Conservation (phyloP, 2,888 invertebrate genomes). For the Doris montereyensis region DNA sequence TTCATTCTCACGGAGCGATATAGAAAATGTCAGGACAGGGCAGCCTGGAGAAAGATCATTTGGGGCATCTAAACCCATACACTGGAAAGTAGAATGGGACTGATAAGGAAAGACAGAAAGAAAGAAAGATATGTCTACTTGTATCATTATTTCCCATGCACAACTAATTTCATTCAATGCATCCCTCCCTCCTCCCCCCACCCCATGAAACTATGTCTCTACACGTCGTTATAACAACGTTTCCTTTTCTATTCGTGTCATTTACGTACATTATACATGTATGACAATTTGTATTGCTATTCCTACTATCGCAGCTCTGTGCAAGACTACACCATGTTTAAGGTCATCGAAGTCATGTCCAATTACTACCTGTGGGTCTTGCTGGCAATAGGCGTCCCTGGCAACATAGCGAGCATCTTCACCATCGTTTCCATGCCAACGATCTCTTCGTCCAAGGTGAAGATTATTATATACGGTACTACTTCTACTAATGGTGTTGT, state of each 20-base stretch:
- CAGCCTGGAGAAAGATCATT: too few species aligned
- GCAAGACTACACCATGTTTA: constrained; percentile 33
- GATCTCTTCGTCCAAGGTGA: constrained; percentile 56
- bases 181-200: background rate
- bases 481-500: too few species aligned
- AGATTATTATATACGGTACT: too few species aligned
- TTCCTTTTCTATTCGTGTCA: background rate
- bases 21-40: too few species aligned
- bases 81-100: too few species aligned
- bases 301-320: background rate
- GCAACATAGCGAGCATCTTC: constrained; percentile 51
- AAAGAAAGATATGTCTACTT: background rate
- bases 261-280: background rate
- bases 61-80: too few species aligned
- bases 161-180: background rate
- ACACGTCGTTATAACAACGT: too few species aligned
- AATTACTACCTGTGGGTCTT: constrained; percentile 40
- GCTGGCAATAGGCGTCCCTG: constrained; percentile 41
- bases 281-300: background rate
- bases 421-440: constrained; percentile 57
- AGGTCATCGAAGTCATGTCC: constrained; percentile 33
- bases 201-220: too few species aligned
- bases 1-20: too few species aligned
- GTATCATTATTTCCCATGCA: background rate
- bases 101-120: too few species aligned